phyloP scores from a whole-genome alignment of 53 echinoderm and acorn worm genomes.

The Echinometra lucunter region DNA sequence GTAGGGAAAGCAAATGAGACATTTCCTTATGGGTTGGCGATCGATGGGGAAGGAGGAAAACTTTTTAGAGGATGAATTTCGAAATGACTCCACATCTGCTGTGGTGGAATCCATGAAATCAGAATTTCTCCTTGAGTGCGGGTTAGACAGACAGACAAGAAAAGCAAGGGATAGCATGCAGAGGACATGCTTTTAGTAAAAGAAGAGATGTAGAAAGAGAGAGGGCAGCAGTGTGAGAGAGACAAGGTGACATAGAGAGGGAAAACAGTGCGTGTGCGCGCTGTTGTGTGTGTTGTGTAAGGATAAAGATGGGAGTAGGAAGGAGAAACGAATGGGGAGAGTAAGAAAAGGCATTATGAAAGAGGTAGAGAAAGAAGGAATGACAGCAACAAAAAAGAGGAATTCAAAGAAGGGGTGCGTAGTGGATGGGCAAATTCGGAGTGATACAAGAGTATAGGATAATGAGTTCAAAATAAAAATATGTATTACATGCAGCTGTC shows the following conservation, averaged over 20 bases:
- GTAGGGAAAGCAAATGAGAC: constrained; percentile 62
- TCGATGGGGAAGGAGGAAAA: constrained; percentile 66
- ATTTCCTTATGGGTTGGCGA: constrained; percentile 60
- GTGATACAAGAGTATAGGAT: background rate
- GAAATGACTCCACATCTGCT: constrained; percentile 61
- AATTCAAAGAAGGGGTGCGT: background rate
- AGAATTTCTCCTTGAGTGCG: background rate
- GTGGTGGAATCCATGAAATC: constrained; percentile 17
- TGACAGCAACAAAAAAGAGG: background rate
- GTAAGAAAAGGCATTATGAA: too few species aligned
- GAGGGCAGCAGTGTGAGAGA: background rate
- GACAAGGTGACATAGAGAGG: too few species aligned
- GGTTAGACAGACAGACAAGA: background rate
- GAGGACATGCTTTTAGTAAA: background rate
- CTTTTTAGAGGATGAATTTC: constrained; percentile 63
- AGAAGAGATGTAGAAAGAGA: background rate
- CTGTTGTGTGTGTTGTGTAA: too few species aligned
- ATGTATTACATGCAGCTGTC: background rate
- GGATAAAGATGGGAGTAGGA: too few species aligned
- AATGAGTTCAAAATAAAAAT: background rate
- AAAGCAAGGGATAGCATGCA: background rate
- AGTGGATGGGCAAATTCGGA: background rate
- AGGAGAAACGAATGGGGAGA: too few species aligned
- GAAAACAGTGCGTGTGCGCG: too few species aligned
- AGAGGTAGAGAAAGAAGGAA: background rate